Conservation (phyloP, 1,140 invertebrate genomes). For the Drosophila yakuba region DNA sequence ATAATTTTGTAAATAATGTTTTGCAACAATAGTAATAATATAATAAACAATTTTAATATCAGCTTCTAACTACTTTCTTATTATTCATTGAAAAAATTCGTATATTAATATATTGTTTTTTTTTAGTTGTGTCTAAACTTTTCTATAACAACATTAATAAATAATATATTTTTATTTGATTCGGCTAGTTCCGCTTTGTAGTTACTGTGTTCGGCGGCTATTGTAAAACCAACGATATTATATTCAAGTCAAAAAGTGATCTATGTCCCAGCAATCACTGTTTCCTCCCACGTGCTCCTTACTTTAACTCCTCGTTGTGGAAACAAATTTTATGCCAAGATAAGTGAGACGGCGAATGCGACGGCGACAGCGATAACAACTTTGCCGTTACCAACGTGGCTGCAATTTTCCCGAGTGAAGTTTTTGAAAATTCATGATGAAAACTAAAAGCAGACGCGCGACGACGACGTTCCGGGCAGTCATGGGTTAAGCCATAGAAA, state of each 20-base stretch:
- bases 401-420: conserved; percentile 69
- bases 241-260: too few relatives aligned
- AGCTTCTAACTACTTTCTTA: too few relatives aligned
- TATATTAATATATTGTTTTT: background rate
- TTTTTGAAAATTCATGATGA: conserved; percentile 80
- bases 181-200: too few relatives aligned
- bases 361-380: conserved; percentile 52
- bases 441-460: conserved; percentile 74
- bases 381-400: conserved; percentile 49
- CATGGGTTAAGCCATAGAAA: conserved; percentile 30
- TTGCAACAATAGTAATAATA: too few relatives aligned
- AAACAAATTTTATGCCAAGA: conserved; percentile 83
- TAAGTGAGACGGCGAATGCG: conserved; percentile 59
- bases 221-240: too few relatives aligned
- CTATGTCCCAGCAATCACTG: too few relatives aligned
- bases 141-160: too few relatives aligned
- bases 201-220: too few relatives aligned
- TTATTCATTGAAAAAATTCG: background rate
- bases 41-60: too few relatives aligned
- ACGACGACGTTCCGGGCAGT: conserved; percentile 18
- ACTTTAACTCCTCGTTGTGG: conserved; percentile 32
- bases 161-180: too few relatives aligned
- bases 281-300: background rate
- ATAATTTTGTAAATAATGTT: too few relatives aligned
- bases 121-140: too few relatives aligned